Evolutionary conservation across 23 tunicate genomes (phyloP), one percentile per base, ranked within the genome.

Genomic region (Clavelina lepadiformis): DNA sequence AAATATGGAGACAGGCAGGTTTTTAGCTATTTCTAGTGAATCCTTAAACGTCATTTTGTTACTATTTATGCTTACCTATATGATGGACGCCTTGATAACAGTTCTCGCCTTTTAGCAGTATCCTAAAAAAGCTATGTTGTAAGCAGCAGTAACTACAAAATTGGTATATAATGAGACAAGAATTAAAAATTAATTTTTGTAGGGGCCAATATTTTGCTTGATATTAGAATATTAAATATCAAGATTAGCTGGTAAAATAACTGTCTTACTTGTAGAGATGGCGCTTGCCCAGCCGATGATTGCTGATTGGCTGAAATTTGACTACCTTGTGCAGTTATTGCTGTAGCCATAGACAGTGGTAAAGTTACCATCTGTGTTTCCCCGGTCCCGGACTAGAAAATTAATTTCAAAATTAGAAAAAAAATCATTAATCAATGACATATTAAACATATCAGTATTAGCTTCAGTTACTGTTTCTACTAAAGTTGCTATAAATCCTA

Each of bases 311-410:
- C 19, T n/a, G 68, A 11, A 11, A 54, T 59, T 22, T 79, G 76
- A 7, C 72, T 57, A 23, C 58, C 76, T 59, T 69, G 76, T 1
- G 70, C 58, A 46, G 68, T 50, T 6, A 79, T 79, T 21, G 76
- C 76, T 45, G 26, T 79, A 31, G 76, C 76, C 85, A 79, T 79
- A 3, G 85, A 68, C 62, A 79, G 28, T 7, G 85, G 76, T n/a
- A 79, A 56, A 18, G 76, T 79, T 19, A 79, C 85, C 76, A 79
- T 79, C 28, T 79, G 85, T 5, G 85, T 34, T 32, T 79, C 85
- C 1, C 70, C 76, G 13, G 82, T 18, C 21, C 85, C 85, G 22
- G 85, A 79, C 85, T 79, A 63, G 1, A 69, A 69, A 18, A 79
- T 30, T 20, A 67, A 75, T 5, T 28, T 18, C 6, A 20, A 15